A percentile compares a stretch with the other conserved stretches of the same genome.
Conservation (phyloP, 1,140 invertebrate genomes). For the Grapholita molesta region DNA sequence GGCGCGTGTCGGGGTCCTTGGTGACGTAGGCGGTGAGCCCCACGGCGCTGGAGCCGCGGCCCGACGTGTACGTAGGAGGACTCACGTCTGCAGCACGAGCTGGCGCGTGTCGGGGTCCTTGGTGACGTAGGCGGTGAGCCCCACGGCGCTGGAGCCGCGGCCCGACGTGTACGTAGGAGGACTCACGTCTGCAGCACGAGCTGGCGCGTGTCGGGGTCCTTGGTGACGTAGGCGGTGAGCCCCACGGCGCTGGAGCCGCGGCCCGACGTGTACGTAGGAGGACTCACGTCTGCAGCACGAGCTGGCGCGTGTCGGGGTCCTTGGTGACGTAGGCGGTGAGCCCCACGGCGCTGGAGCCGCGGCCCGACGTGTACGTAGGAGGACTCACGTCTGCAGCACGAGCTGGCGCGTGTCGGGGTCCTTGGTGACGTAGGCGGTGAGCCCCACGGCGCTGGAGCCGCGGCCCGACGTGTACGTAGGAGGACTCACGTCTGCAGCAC, state of each 20-base stretch:
- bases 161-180: conserved; percentile 97
- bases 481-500: not conserved
- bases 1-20: too few relatives aligned
- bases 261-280: conserved; percentile 97
- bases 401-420: conserved; percentile 58
- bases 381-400: not conserved
- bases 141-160: conserved; percentile 98
- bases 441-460: not conserved
- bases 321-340: not conserved
- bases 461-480: not conserved
- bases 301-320: not conserved
- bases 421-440: not conserved
- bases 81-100: conserved; percentile 95
- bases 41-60: too few relatives aligned
- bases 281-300: conserved; percentile 94
- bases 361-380: not conserved
- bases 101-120: conserved; percentile 98
- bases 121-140: conserved; percentile 98
- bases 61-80: too few relatives aligned
- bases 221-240: conserved; percentile 98
- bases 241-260: conserved; percentile 99
- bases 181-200: conserved; percentile 97
- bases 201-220: conserved; percentile 97
- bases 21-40: too few relatives aligned
- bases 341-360: not conserved